Evolutionary conservation across 2,113 vertebrate species (phyloP), one percentile per base, ranked within the genome.

Genomic region (Oryzias woworae): DNA sequence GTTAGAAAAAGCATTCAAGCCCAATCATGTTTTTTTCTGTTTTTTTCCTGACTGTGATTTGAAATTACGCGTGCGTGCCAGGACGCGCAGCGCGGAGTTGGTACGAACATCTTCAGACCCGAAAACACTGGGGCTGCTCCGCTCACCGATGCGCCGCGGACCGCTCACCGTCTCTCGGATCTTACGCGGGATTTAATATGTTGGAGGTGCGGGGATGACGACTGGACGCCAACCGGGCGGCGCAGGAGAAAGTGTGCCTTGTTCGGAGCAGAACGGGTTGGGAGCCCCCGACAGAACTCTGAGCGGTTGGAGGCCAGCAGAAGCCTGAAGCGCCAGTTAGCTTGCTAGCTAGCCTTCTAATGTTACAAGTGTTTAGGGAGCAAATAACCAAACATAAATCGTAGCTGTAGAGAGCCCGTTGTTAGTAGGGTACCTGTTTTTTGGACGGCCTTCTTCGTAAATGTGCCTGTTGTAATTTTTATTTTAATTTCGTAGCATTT

Each of bases 301-400:
- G 73, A 81, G 77, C 70, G 79, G 76, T 74, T 56, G 81, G 66
- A 92, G 90, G 91, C 90, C 90, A 81, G 77, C 79, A 84, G 83
- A 84, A 85, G 88, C 86, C 78, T 76, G 85, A 79, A 85, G 87
- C 84, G 68, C 18, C n/a, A 47, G 74, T 53, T 81, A 84, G 77
- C 82, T 65, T 36, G 2, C 36, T 36, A 36, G 36, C 73, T 77
- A 82, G 79, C 71, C 62, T 53, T 80, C 69, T 80, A 78, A 69
- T 74, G 80, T 85, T 75, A 86, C 88, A 86, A 83, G 83, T 90
- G 85, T 86, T 78, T 26, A 62, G 61, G 60, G 64, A 68, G 59
- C 58, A 72, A 69, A 69, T 24, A 76, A 64, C 68, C 71, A 58
- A 77, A 80, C 65, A 2, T 24, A 55, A 70, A 58, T 54, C 49